Conservation (phyloP, 2,888 invertebrate genomes). For the Calameuta idolon region DNA sequence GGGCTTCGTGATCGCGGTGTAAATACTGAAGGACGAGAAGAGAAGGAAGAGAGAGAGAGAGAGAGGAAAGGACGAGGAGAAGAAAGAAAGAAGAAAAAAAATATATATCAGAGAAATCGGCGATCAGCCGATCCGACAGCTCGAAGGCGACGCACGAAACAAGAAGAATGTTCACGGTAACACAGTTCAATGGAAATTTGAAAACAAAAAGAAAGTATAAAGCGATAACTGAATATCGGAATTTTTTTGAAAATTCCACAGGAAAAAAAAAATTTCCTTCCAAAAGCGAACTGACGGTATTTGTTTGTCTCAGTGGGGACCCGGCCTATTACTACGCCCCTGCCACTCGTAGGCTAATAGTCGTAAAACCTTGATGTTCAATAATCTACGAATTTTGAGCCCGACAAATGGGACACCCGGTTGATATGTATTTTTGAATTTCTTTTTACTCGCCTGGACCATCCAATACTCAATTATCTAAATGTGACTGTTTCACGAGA, state of each 20-base stretch:
- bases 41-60: constrained; percentile 14
- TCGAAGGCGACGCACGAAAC: neutral
- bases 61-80: constrained; percentile 14
- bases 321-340: neutral
- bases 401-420: neutral
- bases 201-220: neutral
- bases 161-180: neutral
- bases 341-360: neutral
- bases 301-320: neutral
- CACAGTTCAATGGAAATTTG: neutral
- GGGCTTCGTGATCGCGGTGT: constrained; percentile 65
- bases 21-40: constrained; percentile 47
- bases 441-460: neutral
- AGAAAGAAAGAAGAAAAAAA: constrained; percentile 19
- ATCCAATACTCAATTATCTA: neutral
- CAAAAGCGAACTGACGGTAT: neutral
- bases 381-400: neutral
- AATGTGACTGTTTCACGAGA: neutral
- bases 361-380: neutral
- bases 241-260: neutral
- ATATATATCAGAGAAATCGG: neutral
- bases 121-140: neutral
- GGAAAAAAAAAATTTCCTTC: neutral
- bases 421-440: neutral
- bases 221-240: neutral